Evolutionary conservation across 2,113 vertebrate genomes (phyloP).

Genomic region (Eolophus roseicapilla): DNA sequence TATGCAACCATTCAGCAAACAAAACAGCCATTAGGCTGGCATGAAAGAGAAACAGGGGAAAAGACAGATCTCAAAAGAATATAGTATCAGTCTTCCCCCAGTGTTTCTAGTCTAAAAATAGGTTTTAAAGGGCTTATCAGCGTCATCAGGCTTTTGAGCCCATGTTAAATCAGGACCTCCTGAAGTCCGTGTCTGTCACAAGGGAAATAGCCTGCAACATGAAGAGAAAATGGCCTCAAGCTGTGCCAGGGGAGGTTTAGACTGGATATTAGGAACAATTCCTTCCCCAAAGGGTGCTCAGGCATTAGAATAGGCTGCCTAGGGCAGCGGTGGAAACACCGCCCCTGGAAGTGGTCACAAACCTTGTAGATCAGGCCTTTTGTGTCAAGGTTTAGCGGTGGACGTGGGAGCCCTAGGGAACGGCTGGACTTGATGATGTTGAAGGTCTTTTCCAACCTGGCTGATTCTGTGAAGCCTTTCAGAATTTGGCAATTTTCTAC

Average conservation of each 20-base stretch:
- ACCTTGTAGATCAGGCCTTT: not conserved
- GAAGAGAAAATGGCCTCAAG: not conserved
- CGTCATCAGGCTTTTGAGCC: not conserved
- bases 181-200: accelerated
- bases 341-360: not conserved
- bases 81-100: not conserved
- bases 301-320: not conserved
- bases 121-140: not conserved
- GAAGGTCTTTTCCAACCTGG: not conserved
- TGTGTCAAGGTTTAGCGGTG: not conserved
- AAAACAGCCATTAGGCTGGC: not conserved
- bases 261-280: not conserved
- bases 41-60: not conserved
- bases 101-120: not conserved
- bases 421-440: not conserved
- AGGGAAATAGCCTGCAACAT: not conserved
- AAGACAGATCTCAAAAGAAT: not conserved
- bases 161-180: not conserved
- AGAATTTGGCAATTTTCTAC: not conserved
- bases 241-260: not conserved
- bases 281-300: not conserved
- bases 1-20: not conserved
- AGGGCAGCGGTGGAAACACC: not conserved
- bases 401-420: not conserved
- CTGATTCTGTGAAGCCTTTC: not conserved